Evolutionary conservation across 2,113 vertebrate genomes (phyloP), one percentile per base, ranked within the genome.

Genomic region (Bubo blakistoni): DNA sequence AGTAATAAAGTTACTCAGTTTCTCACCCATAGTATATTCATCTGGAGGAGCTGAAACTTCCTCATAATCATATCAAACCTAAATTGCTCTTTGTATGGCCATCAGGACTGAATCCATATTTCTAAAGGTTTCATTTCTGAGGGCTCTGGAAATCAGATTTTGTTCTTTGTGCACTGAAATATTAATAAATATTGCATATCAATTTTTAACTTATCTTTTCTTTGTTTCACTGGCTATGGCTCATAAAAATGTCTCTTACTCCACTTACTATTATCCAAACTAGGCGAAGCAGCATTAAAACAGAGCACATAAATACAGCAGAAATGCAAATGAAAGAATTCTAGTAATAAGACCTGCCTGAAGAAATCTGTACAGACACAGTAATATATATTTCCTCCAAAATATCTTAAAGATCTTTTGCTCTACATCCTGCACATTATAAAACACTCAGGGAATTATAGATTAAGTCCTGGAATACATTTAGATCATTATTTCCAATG

Each of bases 401-500:
- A 93, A 93, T 49, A 87, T 71, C 72, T 73, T 61, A 61, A 84
- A 90, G 62, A 89, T 65, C 32, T 95, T 86, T 91, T 71, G 15
- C 46, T 88, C 42, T 94, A 27, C 52, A 55, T 92, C 24, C 29
- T 84, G 62, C 81, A 95, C 65, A 80, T 93, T 92, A 83, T 62
- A 80, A 86, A 92, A 87, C 38, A 76, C 74, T 89, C 77, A 58
- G 52, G n/a, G 61, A 90, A 85, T 96, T 97, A 85, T 34, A 95
- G 81, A 86, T 95, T 49, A 59, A 76, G n/a, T 86, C 52, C 67
- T 34, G 32, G 65, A 86, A 94, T 71, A 78, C 71, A 72, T 70
- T 93, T 88, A 93, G 80, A 87, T 95, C 86, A 82, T 87, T 88
- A 91, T 91, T 92, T 94, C 61, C 61, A 55, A 26, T 74, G 77